These are phyloP conservation scores for Puffinus mauretanicus DNA, from an alignment of 2,113 vertebrate species.

Conservation along the genomic window DNA sequence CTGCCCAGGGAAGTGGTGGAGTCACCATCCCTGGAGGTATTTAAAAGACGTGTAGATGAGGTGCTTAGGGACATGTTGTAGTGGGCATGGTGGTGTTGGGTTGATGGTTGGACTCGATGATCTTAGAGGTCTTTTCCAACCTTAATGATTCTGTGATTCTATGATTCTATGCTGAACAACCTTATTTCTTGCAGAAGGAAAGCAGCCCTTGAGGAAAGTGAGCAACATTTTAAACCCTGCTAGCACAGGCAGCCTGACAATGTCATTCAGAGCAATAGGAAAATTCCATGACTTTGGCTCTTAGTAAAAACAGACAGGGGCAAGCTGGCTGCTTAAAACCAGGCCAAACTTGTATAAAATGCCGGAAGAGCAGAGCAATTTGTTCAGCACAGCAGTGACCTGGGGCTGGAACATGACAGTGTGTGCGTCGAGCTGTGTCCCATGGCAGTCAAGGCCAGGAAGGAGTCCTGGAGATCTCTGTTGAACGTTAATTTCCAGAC, in stretches of 20 bases:
- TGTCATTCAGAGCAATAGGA: background rate
- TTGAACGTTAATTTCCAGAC: background rate
- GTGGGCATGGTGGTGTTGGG: too few relatives aligned
- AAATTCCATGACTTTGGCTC: slow-evolving; percentile 9
- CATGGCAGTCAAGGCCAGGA: background rate
- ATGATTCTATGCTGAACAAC: background rate
- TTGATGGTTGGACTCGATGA: too few relatives aligned
- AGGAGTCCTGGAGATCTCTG: background rate
- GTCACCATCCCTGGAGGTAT: too few relatives aligned
- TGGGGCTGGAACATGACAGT: background rate
- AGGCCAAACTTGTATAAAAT: background rate
- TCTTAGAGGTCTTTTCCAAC: too few relatives aligned
- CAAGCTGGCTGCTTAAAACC: background rate
- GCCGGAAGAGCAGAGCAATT: background rate
- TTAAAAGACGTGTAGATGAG: too few relatives aligned
- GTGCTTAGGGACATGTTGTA: too few relatives aligned
- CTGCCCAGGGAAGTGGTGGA: too few relatives aligned
- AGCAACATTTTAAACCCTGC: background rate
- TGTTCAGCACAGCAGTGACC: background rate
- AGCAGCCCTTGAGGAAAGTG: background rate
- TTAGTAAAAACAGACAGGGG: background rate
- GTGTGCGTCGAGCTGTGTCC: background rate
- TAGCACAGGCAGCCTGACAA: background rate
- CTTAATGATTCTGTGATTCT: too few relatives aligned
- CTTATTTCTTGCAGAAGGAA: background rate